Conservation (phyloP, 2,797 vertebrate genomes). For the Phrynocephalus guinanensis region DNA sequence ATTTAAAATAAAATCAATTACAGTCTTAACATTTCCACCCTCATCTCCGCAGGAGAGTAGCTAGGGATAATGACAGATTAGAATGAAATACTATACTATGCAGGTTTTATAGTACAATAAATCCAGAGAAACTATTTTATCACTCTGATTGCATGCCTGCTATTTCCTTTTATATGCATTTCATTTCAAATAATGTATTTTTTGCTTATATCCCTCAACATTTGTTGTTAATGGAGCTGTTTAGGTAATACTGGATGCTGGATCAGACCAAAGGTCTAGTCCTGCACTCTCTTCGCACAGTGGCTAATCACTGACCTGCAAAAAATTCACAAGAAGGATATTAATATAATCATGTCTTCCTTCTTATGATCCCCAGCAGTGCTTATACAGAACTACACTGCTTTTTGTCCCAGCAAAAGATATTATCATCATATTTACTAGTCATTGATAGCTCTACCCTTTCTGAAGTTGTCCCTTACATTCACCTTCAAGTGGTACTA, state of each 20-base stretch:
- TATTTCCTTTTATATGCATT: neutral
- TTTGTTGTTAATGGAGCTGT: neutral
- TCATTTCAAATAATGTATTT: neutral
- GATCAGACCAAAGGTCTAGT: neutral
- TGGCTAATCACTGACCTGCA: neutral
- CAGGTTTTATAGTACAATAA: conserved; percentile 21
- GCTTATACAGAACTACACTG: neutral
- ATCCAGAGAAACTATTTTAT: conserved; percentile 20
- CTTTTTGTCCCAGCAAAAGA: neutral
- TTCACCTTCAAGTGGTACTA: neutral
- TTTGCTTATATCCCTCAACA: neutral
- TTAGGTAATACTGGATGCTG: neutral
- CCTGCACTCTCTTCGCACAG: neutral
- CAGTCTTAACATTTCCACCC: conserved; percentile 6
- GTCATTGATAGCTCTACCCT: neutral
- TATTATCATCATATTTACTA: neutral
- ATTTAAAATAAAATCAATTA: conserved; percentile 30
- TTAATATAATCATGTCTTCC: neutral
- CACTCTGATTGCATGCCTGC: neutral
- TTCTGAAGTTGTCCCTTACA: neutral
- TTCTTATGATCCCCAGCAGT: neutral
- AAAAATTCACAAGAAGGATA: neutral
- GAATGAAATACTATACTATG: conserved; percentile 18
- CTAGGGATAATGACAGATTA: conserved; percentile 12
- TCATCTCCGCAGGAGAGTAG: neutral